Base-by-base conservation (phyloP, 2,113 vertebrate species). In the Heliornis fulica region DNA sequence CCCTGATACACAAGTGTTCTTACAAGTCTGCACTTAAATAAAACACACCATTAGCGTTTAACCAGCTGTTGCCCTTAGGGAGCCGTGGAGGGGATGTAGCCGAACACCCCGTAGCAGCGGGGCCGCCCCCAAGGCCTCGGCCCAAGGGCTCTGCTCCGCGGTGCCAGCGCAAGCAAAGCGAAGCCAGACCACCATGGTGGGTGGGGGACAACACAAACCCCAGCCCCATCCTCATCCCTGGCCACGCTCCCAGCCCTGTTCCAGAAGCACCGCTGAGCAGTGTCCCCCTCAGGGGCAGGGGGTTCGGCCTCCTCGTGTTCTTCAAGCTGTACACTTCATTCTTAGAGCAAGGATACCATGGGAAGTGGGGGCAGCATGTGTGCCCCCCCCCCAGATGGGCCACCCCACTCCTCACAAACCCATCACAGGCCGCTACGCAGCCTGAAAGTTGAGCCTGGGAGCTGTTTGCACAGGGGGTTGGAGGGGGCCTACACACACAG, bases 11-110 rank as follows among this genome's bases (percentile, higher is more conserved):
- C 93, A 69, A 97, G 97, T 97, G 97, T 97, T 97, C 97, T 98
- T 97, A 98, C 98, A 97, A 97, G 94, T 98, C 97, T 94, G 97
- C 91, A 95, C 96, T 98, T 98, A 97, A 97, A 98, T 97, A 83
- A 98, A 97, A 97, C 80, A 94, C 97, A 97, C 88, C 96, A 97
- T 98, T 98, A 98, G 98, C 98, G 97, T 97, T 98, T 98, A 97
- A 98, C 97, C 98, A 97, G 97, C 97, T 94, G 96, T 75, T 97
- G 95, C 96, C 96, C 97, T 85, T 83, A 71, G 79, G 71, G 41
- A 92, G 70, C 80, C 69, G 48, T 91, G 90, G 93, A 95, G 79
- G 87, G 82, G 91, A 86, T 64, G 85, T 75, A 90, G 78, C 40
- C 71, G 57, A 54, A 76, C 71, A 81, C 94, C 93, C 93, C 80